Conservation (phyloP, 2,797 vertebrate species). For the Heliangelus exortis region DNA sequence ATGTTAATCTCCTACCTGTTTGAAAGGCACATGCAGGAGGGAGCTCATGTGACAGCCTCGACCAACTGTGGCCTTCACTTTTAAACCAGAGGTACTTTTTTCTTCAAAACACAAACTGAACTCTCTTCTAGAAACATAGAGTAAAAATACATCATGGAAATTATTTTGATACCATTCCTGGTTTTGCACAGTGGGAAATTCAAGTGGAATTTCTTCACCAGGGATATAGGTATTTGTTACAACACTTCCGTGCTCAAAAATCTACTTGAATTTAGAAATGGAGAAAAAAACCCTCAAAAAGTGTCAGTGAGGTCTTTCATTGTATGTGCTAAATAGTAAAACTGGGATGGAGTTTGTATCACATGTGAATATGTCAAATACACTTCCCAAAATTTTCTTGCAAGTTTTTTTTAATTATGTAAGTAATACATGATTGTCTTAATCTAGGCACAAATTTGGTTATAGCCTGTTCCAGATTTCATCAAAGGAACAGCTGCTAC, state of each 20-base stretch:
- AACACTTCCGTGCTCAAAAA: background rate
- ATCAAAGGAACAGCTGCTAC: background rate
- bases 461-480: background rate
- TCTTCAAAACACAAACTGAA: background rate
- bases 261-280: background rate
- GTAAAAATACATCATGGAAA: background rate
- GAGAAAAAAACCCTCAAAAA: background rate
- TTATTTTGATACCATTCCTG: background rate
- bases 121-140: background rate
- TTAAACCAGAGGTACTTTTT: background rate
- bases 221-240: background rate
- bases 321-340: background rate
- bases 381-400: background rate
- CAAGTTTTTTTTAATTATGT: background rate
- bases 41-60: background rate
- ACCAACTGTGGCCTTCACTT: constrained; percentile 39
- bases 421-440: background rate
- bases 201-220: background rate
- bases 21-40: background rate
- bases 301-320: background rate
- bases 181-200: background rate
- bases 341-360: background rate
- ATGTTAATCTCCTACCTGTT: background rate
- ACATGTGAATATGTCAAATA: background rate
- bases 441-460: background rate